Evolutionary conservation across 2,113 vertebrate genomes (phyloP).

Genomic region (Stigmatopora nigra): DNA sequence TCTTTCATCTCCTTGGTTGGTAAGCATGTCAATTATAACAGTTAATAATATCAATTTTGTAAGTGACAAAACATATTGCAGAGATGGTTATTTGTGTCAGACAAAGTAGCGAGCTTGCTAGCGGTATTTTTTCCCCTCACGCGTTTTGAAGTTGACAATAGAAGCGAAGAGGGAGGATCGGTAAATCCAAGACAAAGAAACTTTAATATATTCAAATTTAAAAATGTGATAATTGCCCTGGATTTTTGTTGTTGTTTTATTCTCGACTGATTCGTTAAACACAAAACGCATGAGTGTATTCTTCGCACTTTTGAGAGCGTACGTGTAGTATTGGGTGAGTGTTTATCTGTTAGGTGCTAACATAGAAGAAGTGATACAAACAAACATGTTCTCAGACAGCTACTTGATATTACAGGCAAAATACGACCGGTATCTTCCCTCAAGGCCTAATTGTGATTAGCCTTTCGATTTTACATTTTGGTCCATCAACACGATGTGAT

Average conservation of each 20-base stretch:
- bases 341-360: conserved; percentile 13
- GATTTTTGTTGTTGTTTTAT: conserved; percentile 25
- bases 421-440: conserved; percentile 22
- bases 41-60: conserved; percentile 3
- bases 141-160: conserved; percentile 10
- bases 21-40: conserved; percentile 40
- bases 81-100: conserved; percentile 70
- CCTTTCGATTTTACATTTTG: conserved; percentile 14
- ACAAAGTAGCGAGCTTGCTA: conserved; percentile 70
- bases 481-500: conserved; percentile 37
- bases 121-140: conserved; percentile 43
- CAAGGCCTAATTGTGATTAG: conserved; percentile 31
- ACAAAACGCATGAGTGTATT: conserved; percentile 44
- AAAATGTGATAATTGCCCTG: conserved; percentile 7
- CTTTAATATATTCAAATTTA: background rate
- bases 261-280: conserved; percentile 8
- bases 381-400: conserved; percentile 25
- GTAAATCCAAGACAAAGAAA: conserved; percentile 51
- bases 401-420: conserved; percentile 27
- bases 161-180: conserved; percentile 7
- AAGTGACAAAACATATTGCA: conserved; percentile 42
- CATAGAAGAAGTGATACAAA: conserved; percentile 36
- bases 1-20: conserved; percentile 21
- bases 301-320: conserved; percentile 16
- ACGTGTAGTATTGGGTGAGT: conserved; percentile 19